Evolutionary conservation across 2,888 invertebrate genomes (phyloP).

Genomic region (Drosophila demipolita): DNA sequence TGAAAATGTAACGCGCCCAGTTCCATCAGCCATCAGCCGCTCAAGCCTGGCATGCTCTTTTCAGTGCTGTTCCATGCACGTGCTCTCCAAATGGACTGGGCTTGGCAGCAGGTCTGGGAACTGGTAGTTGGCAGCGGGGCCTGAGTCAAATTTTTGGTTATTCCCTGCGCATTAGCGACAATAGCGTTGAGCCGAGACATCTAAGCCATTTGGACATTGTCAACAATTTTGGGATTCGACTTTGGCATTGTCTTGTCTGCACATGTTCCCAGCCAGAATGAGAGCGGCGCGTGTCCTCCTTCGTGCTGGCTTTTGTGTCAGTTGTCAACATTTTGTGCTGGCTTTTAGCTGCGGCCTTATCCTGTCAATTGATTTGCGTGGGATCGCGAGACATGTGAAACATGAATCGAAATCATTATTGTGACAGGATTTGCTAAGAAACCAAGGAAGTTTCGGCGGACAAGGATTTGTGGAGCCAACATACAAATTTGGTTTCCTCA

Average conservation of each 20-base stretch:
- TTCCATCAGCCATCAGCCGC: constrained; percentile 10
- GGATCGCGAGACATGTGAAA: constrained; percentile 43
- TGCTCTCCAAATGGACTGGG: constrained; percentile 34
- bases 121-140: constrained; percentile 3
- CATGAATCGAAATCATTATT: constrained; percentile 73
- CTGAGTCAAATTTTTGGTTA: constrained; percentile 9
- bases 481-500: not conserved
- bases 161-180: constrained; percentile 71
- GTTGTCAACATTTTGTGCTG: constrained; percentile 72
- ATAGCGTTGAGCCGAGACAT: constrained; percentile 17
- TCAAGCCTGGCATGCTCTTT: constrained; percentile 64
- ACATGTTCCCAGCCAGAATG: constrained; percentile 17
- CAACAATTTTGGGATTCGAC: constrained; percentile 62
- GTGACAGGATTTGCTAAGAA: constrained; percentile 25
- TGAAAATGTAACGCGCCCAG: constrained; percentile 57
- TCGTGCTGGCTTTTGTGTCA: constrained; percentile 52
- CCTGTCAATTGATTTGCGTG: constrained; percentile 68
- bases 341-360: constrained; percentile 60
- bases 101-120: not conserved
- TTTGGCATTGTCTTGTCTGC: constrained; percentile 54
- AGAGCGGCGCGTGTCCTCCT: constrained; percentile 54
- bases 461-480: constrained; percentile 1
- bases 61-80: constrained; percentile 44
- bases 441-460: not conserved
- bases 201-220: constrained; percentile 76